Conservation (phyloP, 2,113 vertebrate genomes). For the Hyaena hyaena region DNA sequence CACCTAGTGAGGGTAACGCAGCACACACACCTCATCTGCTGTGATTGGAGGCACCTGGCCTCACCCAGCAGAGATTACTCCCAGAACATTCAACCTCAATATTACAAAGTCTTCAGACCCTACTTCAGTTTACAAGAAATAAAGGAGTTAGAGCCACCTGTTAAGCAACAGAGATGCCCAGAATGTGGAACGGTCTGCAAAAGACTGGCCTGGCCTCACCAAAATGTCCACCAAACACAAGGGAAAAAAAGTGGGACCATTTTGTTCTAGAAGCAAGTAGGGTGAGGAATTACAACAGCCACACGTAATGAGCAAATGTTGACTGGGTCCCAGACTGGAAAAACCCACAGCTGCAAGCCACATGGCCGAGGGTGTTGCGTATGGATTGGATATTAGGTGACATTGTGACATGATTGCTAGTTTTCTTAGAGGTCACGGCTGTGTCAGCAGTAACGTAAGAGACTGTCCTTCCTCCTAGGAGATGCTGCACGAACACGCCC, state of each 20-base stretch:
- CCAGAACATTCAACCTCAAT: neutral
- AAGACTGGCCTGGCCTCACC: neutral
- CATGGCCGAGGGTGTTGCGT: accelerated
- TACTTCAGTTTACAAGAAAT: neutral
- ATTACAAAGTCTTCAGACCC: neutral
- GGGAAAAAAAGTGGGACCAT: accelerated
- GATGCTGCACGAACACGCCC: accelerated
- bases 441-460: accelerated
- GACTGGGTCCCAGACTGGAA: neutral
- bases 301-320: neutral
- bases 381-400: accelerated
- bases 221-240: neutral
- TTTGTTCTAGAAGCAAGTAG: neutral
- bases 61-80: neutral
- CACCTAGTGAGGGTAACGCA: accelerated
- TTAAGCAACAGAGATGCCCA: too few species aligned
- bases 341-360: accelerated
- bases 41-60: neutral
- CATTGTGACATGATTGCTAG: accelerated
- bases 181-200: accelerated
- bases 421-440: accelerated
- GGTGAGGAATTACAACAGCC: accelerated
- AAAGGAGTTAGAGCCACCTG: too few species aligned
- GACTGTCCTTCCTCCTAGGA: neutral
- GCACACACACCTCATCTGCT: accelerated